These are phyloP conservation scores for Myotis yumanensis DNA, from an alignment of 2,113 vertebrate species.

Conservation along the genomic window DNA sequence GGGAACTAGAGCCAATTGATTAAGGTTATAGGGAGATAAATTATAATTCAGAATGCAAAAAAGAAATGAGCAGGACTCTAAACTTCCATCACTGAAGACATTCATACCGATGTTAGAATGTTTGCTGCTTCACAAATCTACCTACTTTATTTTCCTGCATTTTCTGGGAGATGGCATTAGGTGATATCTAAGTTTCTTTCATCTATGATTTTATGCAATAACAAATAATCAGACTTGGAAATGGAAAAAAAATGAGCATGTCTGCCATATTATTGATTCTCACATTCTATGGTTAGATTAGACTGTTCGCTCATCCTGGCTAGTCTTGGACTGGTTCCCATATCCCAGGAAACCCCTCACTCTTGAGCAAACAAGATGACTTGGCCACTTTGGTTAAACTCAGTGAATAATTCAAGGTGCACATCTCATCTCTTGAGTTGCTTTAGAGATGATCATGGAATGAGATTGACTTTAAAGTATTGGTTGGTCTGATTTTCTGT, in stretches of 20 bases:
- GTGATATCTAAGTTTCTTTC: neutral
- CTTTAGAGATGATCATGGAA: neutral
- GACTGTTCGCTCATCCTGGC: neutral
- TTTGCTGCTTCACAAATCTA: neutral
- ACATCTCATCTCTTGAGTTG: neutral
- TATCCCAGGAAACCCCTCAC: neutral
- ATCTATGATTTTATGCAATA: neutral
- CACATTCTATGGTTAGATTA: neutral
- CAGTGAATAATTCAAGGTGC: neutral
- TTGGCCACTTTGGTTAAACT: neutral
- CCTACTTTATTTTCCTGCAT: neutral
- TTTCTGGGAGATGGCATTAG: neutral
- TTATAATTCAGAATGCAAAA: conserved; percentile 33
- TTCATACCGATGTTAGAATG: neutral
- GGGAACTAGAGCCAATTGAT: neutral
- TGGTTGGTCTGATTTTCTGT: neutral
- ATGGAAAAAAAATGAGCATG: neutral
- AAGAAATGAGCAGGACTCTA: neutral
- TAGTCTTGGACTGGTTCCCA: neutral
- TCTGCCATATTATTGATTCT: neutral
- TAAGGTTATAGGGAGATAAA: neutral
- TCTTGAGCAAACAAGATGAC: neutral
- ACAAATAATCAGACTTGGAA: neutral
- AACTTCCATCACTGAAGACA: neutral
- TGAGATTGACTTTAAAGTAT: neutral